phyloP scores from a whole-genome alignment of 1,140 invertebrate genomes.

The Stenopsyche tienmushanensis region DNA sequence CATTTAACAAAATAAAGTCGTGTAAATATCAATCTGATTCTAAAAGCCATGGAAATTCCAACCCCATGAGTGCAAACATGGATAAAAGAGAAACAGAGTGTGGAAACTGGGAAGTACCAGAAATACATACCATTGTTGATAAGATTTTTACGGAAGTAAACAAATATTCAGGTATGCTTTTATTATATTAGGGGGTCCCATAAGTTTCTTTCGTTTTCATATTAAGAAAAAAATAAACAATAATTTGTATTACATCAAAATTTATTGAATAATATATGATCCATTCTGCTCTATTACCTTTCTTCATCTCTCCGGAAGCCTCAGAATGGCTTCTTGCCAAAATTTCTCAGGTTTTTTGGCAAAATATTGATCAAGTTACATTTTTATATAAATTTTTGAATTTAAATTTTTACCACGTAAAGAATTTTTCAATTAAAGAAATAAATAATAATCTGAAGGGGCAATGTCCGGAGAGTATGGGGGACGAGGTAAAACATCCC shows the following conservation, averaged over 20 bases:
- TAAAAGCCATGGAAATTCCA: neutral
- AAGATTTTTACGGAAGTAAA: slow-evolving; percentile 36
- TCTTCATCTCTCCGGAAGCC: no score
- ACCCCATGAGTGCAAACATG: neutral
- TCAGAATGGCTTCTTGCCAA: no score
- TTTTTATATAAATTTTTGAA: no score
- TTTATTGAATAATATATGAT: no score
- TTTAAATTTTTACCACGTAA: no score
- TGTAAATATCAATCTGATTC: slow-evolving; percentile 2
- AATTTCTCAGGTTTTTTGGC: no score
- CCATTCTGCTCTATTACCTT: no score
- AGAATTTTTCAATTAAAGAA: no score
- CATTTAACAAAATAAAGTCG: slow-evolving; percentile 10
- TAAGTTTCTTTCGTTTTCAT: neutral
- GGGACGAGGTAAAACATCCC: neutral
- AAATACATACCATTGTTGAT: slow-evolving; percentile 31
- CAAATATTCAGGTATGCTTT: slow-evolving; percentile 33
- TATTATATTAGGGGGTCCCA: neutral
- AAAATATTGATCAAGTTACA: no score
- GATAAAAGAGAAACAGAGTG: neutral
- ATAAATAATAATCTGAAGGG: neutral
- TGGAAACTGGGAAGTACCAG: slow-evolving; percentile 6
- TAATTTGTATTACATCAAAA: no score
- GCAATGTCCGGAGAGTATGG: neutral
- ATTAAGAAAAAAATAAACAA: neutral